Base-by-base conservation (phyloP, 1,140 invertebrate genomes). In the Aphaenogaster floridana region DNA sequence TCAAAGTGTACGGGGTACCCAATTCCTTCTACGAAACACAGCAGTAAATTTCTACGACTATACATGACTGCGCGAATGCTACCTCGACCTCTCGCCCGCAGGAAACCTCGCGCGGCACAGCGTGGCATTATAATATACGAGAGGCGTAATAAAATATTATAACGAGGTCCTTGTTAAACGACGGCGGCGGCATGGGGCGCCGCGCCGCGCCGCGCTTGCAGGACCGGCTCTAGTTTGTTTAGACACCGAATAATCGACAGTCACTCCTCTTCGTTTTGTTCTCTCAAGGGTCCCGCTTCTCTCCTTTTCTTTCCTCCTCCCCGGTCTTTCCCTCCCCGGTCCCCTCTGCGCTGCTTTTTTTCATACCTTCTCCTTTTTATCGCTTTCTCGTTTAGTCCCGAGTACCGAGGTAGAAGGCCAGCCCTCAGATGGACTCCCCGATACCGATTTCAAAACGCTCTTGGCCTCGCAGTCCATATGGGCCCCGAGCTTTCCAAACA, bases 121-220 rank as follows among this genome's bases (percentile, higher is more conserved):
- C 45, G 7, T 34, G 69, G 42, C 50, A 63, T 61, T 8, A 85
- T 74, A 76, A 61, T 64, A 77, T 81, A 89, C 78, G 52, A 66
- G 69, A 50, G 36, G 34, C 71, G 57, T 57, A 87, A 95, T 95
- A 95, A 95, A 95, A 95, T 94, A 95, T 95, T 93, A 93, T 95
- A 95, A 95, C 95, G 94, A 95, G 95, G 93, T 94, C 92, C 94
- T 95, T 95, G 94, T 95, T 95, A 95, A 94, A 91, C 87, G 88
- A 89, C 89, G 83, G 89, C 89, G 91, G 91, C 88, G 90, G 91
- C 88, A 89, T 90, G 88, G 89, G 88, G 87, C 74, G 80, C 61
- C 13, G 77, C 21, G 52, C 68, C 57, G 66, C 54, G 66, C 63
- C 66, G 15, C 57, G 57, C 63, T 74, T 21, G 88, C 76, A 89